Evolutionary conservation across 53 echinoderm and acorn worm genomes (phyloP).

Genomic region (Arbacia lixula): DNA sequence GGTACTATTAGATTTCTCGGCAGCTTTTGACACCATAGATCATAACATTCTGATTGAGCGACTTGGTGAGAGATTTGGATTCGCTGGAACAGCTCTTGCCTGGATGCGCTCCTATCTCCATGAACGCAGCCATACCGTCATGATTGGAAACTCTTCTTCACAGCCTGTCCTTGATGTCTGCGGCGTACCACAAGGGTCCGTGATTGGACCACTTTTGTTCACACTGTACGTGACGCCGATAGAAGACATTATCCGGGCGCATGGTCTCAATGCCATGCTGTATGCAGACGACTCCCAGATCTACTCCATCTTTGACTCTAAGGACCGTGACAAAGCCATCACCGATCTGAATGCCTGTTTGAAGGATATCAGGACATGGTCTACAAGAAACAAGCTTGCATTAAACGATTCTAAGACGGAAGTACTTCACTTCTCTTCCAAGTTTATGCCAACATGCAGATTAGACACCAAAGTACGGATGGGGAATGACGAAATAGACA

Average conservation of each 20-base stretch:
- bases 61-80: slow-evolving; percentile 30
- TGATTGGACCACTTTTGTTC: slow-evolving; percentile 24
- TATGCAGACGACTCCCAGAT: slow-evolving; percentile 68
- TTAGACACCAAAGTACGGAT: neutral
- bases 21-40: slow-evolving; percentile 63
- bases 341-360: slow-evolving; percentile 17
- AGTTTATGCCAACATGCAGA: slow-evolving; percentile 8
- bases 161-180: neutral
- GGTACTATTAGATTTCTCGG: slow-evolving; percentile 33
- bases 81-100: slow-evolving; percentile 31
- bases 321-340: slow-evolving; percentile 1
- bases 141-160: slow-evolving; percentile 3
- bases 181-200: slow-evolving; percentile 44
- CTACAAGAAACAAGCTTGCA: slow-evolving; percentile 30
- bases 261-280: slow-evolving; percentile 46
- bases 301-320: slow-evolving; percentile 24
- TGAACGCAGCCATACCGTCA: slow-evolving; percentile 32
- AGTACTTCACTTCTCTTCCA: slow-evolving; percentile 54
- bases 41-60: slow-evolving; percentile 44
- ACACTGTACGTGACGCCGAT: slow-evolving; percentile 44
- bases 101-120: slow-evolving; percentile 55
- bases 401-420: slow-evolving; percentile 50
- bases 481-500: neutral
- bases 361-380: slow-evolving; percentile 48
- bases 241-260: slow-evolving; percentile 55